Evolutionary conservation across 2,888 invertebrate species (phyloP).

Genomic region (Abrostola tripartita): DNA sequence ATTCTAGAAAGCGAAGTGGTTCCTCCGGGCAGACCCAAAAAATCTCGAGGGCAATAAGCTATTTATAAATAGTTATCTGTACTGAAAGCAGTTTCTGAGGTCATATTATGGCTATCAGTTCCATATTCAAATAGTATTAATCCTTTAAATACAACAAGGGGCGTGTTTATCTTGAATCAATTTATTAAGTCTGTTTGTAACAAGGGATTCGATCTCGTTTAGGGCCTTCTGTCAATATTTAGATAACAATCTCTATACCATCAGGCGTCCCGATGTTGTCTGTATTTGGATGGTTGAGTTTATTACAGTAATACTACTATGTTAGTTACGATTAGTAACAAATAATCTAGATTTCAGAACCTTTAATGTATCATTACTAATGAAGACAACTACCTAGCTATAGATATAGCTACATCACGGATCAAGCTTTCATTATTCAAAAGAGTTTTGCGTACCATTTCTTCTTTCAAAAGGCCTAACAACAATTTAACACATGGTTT

Average conservation of each 20-base stretch:
- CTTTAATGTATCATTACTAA: background rate
- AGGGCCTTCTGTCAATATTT: constrained; percentile 73
- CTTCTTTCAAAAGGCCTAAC: constrained; percentile 3
- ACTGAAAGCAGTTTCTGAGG: constrained; percentile 38
- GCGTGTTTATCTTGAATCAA: constrained; percentile 69
- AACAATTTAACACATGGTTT: constrained; percentile 17
- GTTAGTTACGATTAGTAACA: background rate
- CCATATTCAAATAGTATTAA: constrained; percentile 51
- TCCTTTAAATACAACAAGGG: constrained; percentile 58
- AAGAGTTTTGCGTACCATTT: background rate
- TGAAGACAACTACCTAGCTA: too few species aligned
- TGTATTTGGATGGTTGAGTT: constrained; percentile 39
- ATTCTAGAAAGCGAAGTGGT: constrained; percentile 40
- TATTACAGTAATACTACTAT: constrained; percentile 22
- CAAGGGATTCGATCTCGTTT: constrained; percentile 69
- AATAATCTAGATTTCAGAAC: background rate
- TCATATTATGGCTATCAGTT: constrained; percentile 37
- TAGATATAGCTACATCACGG: too few species aligned
- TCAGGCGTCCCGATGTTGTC: constrained; percentile 42
- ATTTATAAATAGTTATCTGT: constrained; percentile 46
- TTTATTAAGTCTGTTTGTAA: constrained; percentile 63
- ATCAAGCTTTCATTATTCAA: too few species aligned
- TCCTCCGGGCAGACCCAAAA: constrained; percentile 48
- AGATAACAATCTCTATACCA: constrained; percentile 66
- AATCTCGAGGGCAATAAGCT: constrained; percentile 48